Conservation (phyloP, 1,140 invertebrate species). For the Dendrolimus punctatus region DNA sequence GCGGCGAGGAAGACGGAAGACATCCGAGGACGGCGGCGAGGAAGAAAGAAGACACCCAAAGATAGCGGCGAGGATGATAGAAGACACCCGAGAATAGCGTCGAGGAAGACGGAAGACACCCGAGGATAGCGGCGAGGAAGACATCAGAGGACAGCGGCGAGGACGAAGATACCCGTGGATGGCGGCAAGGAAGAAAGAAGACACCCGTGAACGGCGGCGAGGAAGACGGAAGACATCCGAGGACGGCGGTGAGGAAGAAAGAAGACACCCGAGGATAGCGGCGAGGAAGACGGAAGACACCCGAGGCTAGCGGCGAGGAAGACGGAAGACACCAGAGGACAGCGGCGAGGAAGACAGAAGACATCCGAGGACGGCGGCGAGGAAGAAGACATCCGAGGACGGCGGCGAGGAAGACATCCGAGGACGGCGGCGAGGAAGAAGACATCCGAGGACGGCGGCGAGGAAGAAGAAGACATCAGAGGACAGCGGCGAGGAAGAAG, state of each 20-base stretch:
- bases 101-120: not conserved
- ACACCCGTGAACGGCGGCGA: not conserved
- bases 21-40: not conserved
- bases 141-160: too few species aligned
- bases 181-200: not conserved
- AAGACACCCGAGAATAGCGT: not conserved
- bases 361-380: not conserved
- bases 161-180: not conserved
- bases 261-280: not conserved
- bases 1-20: not conserved
- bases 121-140: not conserved
- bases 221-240: constrained; percentile 1
- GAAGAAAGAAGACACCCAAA: constrained; percentile 2
- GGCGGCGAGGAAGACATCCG: not conserved
- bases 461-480: not conserved
- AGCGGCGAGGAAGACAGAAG: not conserved
- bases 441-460: not conserved
- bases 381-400: constrained; percentile 1
- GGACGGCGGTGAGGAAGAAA: not conserved
- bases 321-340: constrained; percentile 2
- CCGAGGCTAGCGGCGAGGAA: not conserved
- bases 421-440: not conserved
- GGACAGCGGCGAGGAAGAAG: not conserved
- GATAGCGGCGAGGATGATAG: not conserved
- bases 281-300: constrained; percentile 3